Percentiles rank a stretch among this genome's conserved stretches.
These are phyloP conservation scores for Sturmia bella DNA, from an alignment of 2,888 invertebrate species.

Conservation along the genomic window DNA sequence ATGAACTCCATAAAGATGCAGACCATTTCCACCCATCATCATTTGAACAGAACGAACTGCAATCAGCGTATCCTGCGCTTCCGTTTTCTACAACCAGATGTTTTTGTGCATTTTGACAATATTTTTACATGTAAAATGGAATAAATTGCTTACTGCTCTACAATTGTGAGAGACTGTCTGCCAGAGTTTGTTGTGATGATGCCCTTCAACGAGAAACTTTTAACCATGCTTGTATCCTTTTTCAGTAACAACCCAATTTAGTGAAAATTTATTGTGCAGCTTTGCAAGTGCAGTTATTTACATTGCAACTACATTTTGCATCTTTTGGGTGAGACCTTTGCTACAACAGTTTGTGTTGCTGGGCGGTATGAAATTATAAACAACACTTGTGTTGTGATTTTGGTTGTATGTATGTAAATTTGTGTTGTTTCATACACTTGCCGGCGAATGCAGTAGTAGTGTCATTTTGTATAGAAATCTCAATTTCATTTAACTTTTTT, in stretches of 20 bases:
- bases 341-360: slow-evolving; percentile 19
- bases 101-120: slow-evolving; percentile 41
- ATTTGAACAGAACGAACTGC: slow-evolving; percentile 22
- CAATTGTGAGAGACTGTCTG: slow-evolving; percentile 1
- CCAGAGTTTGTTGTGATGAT: slow-evolving; percentile 6
- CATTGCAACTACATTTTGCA: slow-evolving; percentile 61
- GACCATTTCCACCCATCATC: slow-evolving; percentile 16
- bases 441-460: background rate
- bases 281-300: slow-evolving; percentile 55
- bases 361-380: slow-evolving; percentile 54
- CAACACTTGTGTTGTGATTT: slow-evolving; percentile 38
- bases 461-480: slow-evolving; percentile 24
- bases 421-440: slow-evolving; percentile 18
- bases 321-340: slow-evolving; percentile 31
- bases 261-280: slow-evolving; percentile 41
- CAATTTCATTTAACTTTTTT: slow-evolving; percentile 47
- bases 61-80: slow-evolving; percentile 37
- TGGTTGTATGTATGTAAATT: background rate
- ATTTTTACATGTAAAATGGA: slow-evolving; percentile 51
- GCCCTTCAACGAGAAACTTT: slow-evolving; percentile 4
- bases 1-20: slow-evolving; percentile 45
- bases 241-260: slow-evolving; percentile 62
- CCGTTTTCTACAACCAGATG: slow-evolving; percentile 35
- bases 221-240: slow-evolving; percentile 35
- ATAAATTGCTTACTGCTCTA: slow-evolving; percentile 28